Conservation (phyloP, 2,113 vertebrate species). For the Passer domesticus region DNA sequence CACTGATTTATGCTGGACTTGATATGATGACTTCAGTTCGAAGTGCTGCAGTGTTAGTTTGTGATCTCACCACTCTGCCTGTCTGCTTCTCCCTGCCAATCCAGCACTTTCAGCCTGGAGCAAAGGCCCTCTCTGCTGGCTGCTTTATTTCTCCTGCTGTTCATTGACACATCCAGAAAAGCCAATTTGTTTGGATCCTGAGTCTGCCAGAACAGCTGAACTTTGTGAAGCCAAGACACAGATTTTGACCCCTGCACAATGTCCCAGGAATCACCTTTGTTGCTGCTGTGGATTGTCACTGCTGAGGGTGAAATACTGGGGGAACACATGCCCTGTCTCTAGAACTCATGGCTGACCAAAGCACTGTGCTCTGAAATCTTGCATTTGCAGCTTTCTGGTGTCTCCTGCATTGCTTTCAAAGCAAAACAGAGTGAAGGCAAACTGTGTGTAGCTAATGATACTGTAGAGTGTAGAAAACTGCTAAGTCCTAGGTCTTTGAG, state of each 20-base stretch:
- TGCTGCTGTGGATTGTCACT: not conserved
- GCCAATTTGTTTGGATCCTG: not conserved
- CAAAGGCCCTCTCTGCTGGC: not conserved
- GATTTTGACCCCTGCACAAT: not conserved
- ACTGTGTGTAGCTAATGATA: not conserved
- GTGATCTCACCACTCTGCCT: not conserved
- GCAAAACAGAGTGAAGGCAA: not conserved
- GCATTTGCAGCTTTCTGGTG: not conserved
- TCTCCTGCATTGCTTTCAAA: not conserved
- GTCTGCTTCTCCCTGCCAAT: not conserved
- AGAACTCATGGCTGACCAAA: not conserved
- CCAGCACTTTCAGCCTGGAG: not conserved
- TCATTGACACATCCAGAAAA: not conserved
- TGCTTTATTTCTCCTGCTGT: not conserved
- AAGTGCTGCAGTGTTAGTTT: not conserved
- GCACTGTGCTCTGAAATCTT: not conserved
- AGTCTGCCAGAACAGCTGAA: not conserved
- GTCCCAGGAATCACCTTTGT: not conserved
- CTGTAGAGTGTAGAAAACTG: not conserved
- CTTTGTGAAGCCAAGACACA: not conserved
- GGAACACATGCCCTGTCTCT: not conserved
- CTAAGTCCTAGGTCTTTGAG: not conserved
- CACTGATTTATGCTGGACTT: not conserved
- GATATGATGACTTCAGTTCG: not conserved
- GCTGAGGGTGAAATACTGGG: not conserved